Evolutionary conservation across 2,113 vertebrate species (phyloP), one percentile per base, ranked within the genome.

Genomic region (Rhinolophus ferrumequinum): DNA sequence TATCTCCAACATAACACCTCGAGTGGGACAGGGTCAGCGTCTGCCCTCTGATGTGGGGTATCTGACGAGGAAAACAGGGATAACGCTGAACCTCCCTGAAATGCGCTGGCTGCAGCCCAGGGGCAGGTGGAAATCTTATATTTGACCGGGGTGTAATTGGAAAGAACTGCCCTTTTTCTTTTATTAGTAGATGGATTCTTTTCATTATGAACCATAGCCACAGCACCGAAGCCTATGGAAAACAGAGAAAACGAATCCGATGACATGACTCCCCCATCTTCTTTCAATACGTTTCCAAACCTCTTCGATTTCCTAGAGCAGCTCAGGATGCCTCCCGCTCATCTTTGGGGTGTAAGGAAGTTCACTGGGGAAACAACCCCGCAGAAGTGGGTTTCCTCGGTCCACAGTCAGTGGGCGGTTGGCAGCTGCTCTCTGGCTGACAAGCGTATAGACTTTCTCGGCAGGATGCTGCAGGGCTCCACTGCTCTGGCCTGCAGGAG

Each of bases 371-470:
- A 82, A 75, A 18, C 8, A 64, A 28, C 16, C 11, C n/a, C 14
- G 5, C 0, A 5, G 66, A 44, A 54, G 30, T 1, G 14, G 4
- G 52, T 4, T 41, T 30, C 50, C 38, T 76, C 16, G 7, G 22
- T 80, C 41, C 24, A 7, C 0, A 0, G 8, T 18, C n/a, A 19
- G 0, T 5, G 50, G 69, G 9, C 14, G 12, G 4, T 24, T 13
- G 5, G 35, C 52, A 33, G 56, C 12, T 1, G 22, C 22, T 8
- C 28, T 9, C 26, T 19, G 41, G 47, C 11, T 50, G 47, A 7
- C 19, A 7, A 8, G 9, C 7, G 9, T 2, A 0, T 0, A 3
- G 33, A 38, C 0, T 28, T 18, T 28, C 5, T 2, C 1, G 3
- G 38, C 24, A 30, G 47, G 19, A 15, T 13, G 2, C 16, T 8